Percentiles rank a stretch among this genome's conserved stretches.
These are phyloP conservation scores for Platygyra sinensis DNA, from an alignment of 64 coral and sea anemone species.

Conservation along the genomic window DNA sequence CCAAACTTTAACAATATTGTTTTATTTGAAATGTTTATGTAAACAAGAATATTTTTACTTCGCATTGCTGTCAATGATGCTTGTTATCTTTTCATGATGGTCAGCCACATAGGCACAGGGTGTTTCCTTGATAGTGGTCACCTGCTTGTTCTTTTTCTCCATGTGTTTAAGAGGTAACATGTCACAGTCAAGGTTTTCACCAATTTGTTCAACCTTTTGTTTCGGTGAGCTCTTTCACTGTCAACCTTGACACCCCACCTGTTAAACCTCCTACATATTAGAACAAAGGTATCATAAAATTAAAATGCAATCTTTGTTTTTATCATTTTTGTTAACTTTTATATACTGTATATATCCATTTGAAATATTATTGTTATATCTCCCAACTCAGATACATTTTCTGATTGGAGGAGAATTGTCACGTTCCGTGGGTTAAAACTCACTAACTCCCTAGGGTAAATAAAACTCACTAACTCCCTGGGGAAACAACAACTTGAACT, in stretches of 20 bases:
- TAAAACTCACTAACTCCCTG: too few species aligned
- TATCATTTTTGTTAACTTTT: too few species aligned
- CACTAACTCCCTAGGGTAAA: too few species aligned
- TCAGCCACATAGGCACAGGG: slow-evolving; percentile 39
- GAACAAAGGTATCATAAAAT: too few species aligned
- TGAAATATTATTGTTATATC: too few species aligned
- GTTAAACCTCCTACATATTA: slow-evolving; percentile 55
- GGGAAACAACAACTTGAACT: too few species aligned
- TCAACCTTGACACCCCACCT: slow-evolving; percentile 66
- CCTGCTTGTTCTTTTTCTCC: slow-evolving; percentile 29
- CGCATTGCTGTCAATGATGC: slow-evolving; percentile 9
- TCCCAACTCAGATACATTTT: too few species aligned
- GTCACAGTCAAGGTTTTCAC: slow-evolving; percentile 18
- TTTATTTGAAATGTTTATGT: background rate
- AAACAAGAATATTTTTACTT: background rate
- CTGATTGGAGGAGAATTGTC: too few species aligned
- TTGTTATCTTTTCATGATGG: slow-evolving; percentile 10
- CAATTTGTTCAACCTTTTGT: slow-evolving; percentile 28
- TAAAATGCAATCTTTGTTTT: too few species aligned
- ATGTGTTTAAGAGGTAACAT: slow-evolving; percentile 38
- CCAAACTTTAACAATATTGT: background rate
- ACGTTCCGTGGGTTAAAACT: too few species aligned
- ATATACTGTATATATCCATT: too few species aligned
- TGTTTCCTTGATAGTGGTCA: slow-evolving; percentile 39
- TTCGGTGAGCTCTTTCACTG: slow-evolving; percentile 58